A percentile compares a stretch with the other conserved stretches of the same genome.
These are phyloP conservation scores for Echiichthys vipera DNA, from an alignment of 2,797 vertebrate genomes.

Conservation along the genomic window DNA sequence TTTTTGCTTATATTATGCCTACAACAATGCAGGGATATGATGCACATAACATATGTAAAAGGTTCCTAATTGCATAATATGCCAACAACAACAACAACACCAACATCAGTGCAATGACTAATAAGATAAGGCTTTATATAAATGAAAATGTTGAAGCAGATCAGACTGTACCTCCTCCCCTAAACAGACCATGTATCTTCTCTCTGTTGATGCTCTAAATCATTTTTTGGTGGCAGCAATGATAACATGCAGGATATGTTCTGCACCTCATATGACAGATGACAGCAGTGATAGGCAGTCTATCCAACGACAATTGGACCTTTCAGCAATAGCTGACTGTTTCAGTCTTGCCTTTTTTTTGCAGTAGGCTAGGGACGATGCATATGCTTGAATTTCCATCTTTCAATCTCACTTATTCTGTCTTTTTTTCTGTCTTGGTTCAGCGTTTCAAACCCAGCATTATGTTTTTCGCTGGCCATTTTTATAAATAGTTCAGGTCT, in stretches of 20 bases:
- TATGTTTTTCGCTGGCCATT: constrained; percentile 5
- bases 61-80: neutral
- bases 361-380: neutral
- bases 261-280: neutral
- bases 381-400: neutral
- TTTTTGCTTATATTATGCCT: neutral
- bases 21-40: neutral
- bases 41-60: neutral
- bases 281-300: neutral
- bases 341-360: neutral
- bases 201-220: neutral
- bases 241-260: neutral
- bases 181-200: neutral
- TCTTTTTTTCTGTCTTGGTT: neutral
- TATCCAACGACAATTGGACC: neutral
- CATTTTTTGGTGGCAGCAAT: neutral
- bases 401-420: neutral
- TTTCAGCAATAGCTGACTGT: neutral
- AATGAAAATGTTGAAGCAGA: neutral
- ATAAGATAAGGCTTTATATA: neutral
- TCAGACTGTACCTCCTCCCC: neutral
- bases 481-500: constrained; percentile 64
- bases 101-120: neutral
- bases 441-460: constrained; percentile 6
- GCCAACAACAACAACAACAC: neutral